phyloP scores from a whole-genome alignment of 2,797 vertebrate genomes.

The Pipistrellus nathusii region DNA sequence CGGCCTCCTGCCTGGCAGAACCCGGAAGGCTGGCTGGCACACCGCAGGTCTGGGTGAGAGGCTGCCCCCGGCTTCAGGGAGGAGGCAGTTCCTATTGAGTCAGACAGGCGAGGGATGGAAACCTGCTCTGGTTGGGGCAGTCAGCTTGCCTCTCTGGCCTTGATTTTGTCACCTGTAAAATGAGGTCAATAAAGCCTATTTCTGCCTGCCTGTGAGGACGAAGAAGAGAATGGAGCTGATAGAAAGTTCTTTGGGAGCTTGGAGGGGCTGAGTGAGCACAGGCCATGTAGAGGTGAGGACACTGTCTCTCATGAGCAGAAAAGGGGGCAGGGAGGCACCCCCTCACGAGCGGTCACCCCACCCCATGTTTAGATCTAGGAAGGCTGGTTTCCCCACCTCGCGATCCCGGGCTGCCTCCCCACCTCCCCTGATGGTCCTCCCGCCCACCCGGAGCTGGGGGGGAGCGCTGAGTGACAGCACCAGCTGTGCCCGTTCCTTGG shows the following conservation, averaged over 20 bases:
- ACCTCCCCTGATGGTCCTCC: rapidly evolving
- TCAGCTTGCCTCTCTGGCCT: background rate
- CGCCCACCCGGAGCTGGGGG: background rate
- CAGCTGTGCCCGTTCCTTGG: background rate
- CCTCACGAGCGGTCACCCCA: background rate
- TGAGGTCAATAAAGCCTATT: background rate
- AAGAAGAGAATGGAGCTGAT: background rate
- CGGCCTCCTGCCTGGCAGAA: background rate
- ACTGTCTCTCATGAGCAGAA: background rate
- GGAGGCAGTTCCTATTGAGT: rapidly evolving
- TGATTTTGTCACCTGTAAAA: background rate
- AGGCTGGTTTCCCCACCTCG: background rate
- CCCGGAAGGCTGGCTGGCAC: background rate
- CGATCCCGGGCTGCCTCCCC: background rate
- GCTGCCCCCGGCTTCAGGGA: background rate
- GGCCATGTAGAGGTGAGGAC: background rate
- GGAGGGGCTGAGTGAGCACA: background rate
- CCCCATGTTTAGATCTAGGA: background rate
- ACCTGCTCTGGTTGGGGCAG: background rate
- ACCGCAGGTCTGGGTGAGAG: rapidly evolving
- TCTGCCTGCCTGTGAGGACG: background rate
- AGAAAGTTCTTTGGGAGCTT: background rate
- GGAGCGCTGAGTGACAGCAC: background rate
- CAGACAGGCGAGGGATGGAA: background rate
- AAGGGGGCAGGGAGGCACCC: background rate